A percentile compares a stretch with the other conserved stretches of the same genome.
These are phyloP conservation scores for Goniozus legneri DNA, from an alignment of 1,140 invertebrate genomes.

Conservation along the genomic window DNA sequence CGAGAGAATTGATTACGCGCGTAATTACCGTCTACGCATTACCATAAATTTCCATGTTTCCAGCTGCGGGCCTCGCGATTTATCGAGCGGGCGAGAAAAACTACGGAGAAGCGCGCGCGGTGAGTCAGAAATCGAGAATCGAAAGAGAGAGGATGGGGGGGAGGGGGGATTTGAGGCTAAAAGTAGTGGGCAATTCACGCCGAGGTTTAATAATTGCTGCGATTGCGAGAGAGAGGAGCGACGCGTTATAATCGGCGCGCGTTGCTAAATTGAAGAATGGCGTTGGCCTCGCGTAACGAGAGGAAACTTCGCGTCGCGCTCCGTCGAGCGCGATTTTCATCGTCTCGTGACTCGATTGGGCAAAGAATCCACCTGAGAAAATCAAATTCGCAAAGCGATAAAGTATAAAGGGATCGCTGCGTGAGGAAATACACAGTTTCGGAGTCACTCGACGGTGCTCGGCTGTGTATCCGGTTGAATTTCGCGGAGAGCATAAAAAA, in stretches of 20 bases:
- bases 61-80: constrained; percentile 7
- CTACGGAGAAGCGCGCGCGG: neutral
- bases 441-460: too few relatives aligned
- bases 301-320: constrained; percentile 18
- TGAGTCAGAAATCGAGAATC: too few relatives aligned
- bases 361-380: too few relatives aligned
- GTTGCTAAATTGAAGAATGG: constrained; percentile 24
- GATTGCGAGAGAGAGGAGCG: constrained; percentile 13
- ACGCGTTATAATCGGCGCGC: constrained; percentile 9
- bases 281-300: constrained; percentile 7
- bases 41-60: constrained; percentile 32
- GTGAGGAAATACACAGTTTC: too few relatives aligned
- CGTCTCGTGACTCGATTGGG: too few relatives aligned
- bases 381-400: too few relatives aligned
- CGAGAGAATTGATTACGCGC: constrained; percentile 26
- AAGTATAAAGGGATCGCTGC: too few relatives aligned
- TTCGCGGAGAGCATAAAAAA: too few relatives aligned
- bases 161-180: neutral
- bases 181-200: constrained; percentile 14
- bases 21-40: constrained; percentile 24
- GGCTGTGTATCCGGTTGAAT: too few relatives aligned
- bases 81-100: neutral
- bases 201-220: constrained; percentile 25
- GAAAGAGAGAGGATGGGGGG: neutral
- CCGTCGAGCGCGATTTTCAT: too few relatives aligned